phyloP scores from a whole-genome alignment of 1,140 invertebrate genomes.

The Drosophila arawakana region DNA sequence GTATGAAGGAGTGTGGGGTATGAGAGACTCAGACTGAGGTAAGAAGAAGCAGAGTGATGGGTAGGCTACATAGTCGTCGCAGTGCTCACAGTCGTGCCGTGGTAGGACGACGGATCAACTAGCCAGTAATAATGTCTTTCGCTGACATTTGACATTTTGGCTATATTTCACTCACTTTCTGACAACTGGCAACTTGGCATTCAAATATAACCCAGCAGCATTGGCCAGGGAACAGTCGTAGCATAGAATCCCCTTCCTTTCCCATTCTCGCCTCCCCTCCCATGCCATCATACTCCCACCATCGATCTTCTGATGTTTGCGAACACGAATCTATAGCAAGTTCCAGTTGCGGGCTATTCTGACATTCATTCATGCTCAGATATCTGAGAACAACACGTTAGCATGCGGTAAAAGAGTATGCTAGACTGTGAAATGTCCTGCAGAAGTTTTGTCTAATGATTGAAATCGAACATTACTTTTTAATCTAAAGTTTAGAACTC shows the following conservation, averaged over 20 bases:
- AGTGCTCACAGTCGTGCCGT: background rate
- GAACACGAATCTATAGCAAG: constrained; percentile 21
- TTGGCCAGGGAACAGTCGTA: constrained; percentile 7
- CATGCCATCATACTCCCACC: background rate
- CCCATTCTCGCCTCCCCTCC: background rate
- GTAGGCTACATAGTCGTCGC: constrained; percentile 1
- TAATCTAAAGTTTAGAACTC: no score
- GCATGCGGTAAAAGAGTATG: constrained; percentile 12
- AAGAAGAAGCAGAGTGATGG: constrained; percentile 19
- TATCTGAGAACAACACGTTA: constrained; percentile 79
- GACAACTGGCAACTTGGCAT: constrained; percentile 82
- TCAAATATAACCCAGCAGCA: constrained; percentile 66
- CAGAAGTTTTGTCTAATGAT: background rate
- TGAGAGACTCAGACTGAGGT: constrained; percentile 2
- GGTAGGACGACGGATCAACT: constrained; percentile 67
- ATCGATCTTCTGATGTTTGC: background rate
- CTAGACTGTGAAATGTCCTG: background rate
- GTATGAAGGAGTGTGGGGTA: background rate
- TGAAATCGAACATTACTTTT: no score
- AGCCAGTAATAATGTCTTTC: constrained; percentile 83
- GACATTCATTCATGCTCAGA: constrained; percentile 57
- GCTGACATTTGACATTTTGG: constrained; percentile 82
- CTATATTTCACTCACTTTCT: constrained; percentile 82
- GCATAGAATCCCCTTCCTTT: background rate
- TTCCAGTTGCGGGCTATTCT: constrained; percentile 39